A percentile compares a stretch with the other conserved stretches of the same genome.
These are phyloP conservation scores for Phoeniculus purpureus DNA, from an alignment of 2,797 vertebrate genomes.

Conservation along the genomic window DNA sequence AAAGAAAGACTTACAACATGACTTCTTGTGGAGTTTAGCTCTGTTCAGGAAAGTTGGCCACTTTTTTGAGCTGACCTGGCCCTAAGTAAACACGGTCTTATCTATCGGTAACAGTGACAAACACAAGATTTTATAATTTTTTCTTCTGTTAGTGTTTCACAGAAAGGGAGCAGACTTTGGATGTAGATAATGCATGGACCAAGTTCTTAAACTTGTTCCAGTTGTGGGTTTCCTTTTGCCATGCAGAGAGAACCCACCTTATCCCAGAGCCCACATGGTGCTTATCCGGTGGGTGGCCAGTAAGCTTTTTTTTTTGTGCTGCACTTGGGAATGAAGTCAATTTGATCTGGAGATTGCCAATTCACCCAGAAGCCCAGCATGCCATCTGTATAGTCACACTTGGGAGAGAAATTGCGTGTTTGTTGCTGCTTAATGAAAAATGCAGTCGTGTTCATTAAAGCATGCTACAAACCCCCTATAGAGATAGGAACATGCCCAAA, in stretches of 20 bases:
- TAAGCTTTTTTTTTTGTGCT: background rate
- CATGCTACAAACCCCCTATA: background rate
- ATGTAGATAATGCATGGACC: background rate
- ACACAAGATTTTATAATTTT: constrained; percentile 21
- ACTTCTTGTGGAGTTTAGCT: background rate
- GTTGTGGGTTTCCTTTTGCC: background rate
- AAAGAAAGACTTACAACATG: background rate
- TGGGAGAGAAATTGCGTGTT: background rate
- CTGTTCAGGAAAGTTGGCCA: background rate
- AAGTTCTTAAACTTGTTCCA: background rate
- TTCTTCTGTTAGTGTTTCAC: background rate
- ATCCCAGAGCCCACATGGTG: background rate
- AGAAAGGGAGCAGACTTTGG: constrained; percentile 5
- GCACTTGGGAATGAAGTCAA: background rate
- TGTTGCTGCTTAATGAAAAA: constrained; percentile 3
- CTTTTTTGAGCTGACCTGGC: background rate
- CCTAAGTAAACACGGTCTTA: background rate
- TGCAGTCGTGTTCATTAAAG: background rate
- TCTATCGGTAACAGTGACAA: background rate
- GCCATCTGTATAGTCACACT: background rate
- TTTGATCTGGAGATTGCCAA: background rate
- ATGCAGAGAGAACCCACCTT: background rate
- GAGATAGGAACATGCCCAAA: background rate
- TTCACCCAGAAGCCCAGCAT: background rate
- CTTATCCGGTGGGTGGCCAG: background rate